Evolutionary conservation across 2,797 vertebrate genomes (phyloP), one percentile per base, ranked within the genome.

Genomic region (Premnoplex brunnescens): DNA sequence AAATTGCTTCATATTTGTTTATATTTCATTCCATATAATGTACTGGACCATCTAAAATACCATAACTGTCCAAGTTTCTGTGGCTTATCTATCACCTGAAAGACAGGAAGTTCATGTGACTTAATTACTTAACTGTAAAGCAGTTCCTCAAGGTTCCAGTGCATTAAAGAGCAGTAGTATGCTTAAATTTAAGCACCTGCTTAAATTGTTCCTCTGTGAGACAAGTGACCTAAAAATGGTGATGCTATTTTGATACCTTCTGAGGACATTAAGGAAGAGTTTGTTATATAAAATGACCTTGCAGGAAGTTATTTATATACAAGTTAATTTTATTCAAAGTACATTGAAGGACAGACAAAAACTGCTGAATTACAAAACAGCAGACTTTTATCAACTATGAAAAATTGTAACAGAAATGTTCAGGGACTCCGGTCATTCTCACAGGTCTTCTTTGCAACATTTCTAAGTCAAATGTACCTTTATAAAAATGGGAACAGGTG

Each of bases 271-370:
- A 85, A 87, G 39, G 24, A 91, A 78, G 54, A 69, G 5, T 85
- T 89, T 0, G 7, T 89, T 89, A 69, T 18, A 72, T 48, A 87
- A 86, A 93, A 89, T 85, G 86, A 92, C 86, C 84, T 94, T 93
- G 71, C 19, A 78, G 20, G 6, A 92, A 79, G 86, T 89, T 95
- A 95, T 94, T 95, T 93, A 93, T 92, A 76, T 63, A 85, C 48
- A 69, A 82, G 43, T 1, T 95, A 82, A 89, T 95, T 93, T 91
- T 92, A 93, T 95, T 91, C 84, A 76, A 89, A 92, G 91, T 82
- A 41, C 80, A 71, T 37, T 79, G 81, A 92, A 94, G 74, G 84
- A 76, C 71, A 82, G 58, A 66, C 9, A 76, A 87, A 95, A 92
- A 14, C 58, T 86, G 66, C 77, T 94, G 88, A 91, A 86, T 83